Base-by-base conservation (phyloP, 2,888 invertebrate genomes). In the Epistrophe grossulariae region DNA sequence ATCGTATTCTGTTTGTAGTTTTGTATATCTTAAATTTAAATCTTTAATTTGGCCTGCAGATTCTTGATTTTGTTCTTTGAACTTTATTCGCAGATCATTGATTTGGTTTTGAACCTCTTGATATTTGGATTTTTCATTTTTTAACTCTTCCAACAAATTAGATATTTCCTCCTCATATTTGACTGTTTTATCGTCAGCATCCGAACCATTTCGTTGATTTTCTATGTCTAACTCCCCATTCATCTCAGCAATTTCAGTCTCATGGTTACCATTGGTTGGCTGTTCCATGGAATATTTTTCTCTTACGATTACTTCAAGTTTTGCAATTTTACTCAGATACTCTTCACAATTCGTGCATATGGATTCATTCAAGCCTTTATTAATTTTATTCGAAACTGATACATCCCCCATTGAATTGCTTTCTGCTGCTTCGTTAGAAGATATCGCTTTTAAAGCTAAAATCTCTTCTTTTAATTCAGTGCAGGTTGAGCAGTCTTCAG, bases 91-190 rank as follows among this genome's bases (percentile, higher is more conserved):
- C 66, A 71, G 79, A 50, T 79, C 89, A 66, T 35, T 66, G 57
- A 71, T 83, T 66, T 79, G 84, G 52, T 48, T 57, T 71, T 35
- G 68, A 70, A 62, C 74, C 64, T 66, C 81, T 71, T 31, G 68
- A 28, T 64, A 82, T 80, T 72, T 88, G 71, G 13, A 59, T 31
- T 79, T 89, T 77, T 72, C 81, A 40, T 40, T 60, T 24, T 55
- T 77, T 1, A 88, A 38, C 48, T 79, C 24, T 45, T 68, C 24
- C 8, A 89, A 7, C 45, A 82, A 57, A 0, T 19, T 43, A 17
- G 35, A 78, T 10, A 77, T 82, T 24, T 74, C 71, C 2, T 68
- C 45, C 10, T 78, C 74, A 45, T 76, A 79, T 45, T 81, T 79
- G 1, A 28, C 24, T 10, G 73, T 17, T n/a, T 66, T 70, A 2